Percentiles rank a stretch among this genome's conserved stretches.
These are phyloP conservation scores for Agrochola lychnidis DNA, from an alignment of 2,888 invertebrate species.

Conservation along the genomic window DNA sequence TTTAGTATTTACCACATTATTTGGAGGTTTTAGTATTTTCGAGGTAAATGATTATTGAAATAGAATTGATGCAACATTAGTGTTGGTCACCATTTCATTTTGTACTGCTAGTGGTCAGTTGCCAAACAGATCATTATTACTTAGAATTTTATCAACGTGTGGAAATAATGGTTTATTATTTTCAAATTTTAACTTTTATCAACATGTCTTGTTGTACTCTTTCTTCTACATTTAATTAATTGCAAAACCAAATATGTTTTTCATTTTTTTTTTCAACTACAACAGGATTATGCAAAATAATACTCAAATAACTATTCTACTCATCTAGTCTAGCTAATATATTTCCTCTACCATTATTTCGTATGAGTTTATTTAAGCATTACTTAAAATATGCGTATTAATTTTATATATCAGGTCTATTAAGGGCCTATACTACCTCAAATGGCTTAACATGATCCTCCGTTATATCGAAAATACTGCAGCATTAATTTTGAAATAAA, in stretches of 20 bases:
- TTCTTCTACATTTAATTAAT: neutral
- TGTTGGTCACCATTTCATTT: slow-evolving; percentile 1
- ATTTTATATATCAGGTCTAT: slow-evolving; percentile 19
- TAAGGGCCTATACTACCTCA: no score
- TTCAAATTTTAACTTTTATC: neutral
- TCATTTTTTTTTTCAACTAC: slow-evolving; percentile 1
- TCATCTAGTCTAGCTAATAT: slow-evolving; percentile 24
- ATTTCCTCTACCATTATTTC: slow-evolving; percentile 18
- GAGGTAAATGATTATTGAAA: slow-evolving; percentile 7
- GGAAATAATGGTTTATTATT: neutral
- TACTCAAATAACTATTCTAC: slow-evolving; percentile 37
- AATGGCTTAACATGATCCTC: no score
- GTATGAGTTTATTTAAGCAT: slow-evolving; percentile 19
- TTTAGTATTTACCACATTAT: slow-evolving; percentile 1
- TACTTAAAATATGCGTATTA: slow-evolving; percentile 9
- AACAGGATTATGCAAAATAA: slow-evolving; percentile 14
- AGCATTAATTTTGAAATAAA: no score
- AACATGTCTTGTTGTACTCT: no score
- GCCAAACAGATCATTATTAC: neutral
- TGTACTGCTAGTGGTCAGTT: slow-evolving; percentile 13
- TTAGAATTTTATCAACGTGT: neutral
- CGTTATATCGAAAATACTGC: no score
- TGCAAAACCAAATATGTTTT: neutral
- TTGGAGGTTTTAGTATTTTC: neutral
- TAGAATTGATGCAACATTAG: neutral